A percentile compares a stretch with the other conserved stretches of the same genome.
Conservation (phyloP, 2,797 vertebrate genomes). For the Tachyglossus aculeatus region DNA sequence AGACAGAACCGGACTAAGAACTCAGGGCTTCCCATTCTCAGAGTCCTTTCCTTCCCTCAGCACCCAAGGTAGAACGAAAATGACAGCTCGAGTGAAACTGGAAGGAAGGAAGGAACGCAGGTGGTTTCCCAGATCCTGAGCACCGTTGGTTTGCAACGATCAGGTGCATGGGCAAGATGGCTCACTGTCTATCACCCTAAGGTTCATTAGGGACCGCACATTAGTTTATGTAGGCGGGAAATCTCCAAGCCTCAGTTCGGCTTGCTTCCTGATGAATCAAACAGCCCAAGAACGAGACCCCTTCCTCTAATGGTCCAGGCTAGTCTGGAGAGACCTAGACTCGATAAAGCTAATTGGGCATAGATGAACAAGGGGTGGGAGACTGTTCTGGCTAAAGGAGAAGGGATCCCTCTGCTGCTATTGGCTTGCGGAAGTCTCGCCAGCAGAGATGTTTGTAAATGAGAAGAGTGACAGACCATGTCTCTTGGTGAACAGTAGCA, state of each 20-base stretch:
- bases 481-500: slow-evolving; percentile 28
- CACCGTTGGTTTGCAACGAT: slow-evolving; percentile 66
- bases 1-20: too few relatives aligned
- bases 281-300: slow-evolving; percentile 67
- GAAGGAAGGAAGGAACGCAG: slow-evolving; percentile 64
- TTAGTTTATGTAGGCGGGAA: slow-evolving; percentile 80
- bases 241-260: slow-evolving; percentile 72
- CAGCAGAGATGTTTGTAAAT: slow-evolving; percentile 62
- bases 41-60: too few relatives aligned
- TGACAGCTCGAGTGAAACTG: slow-evolving; percentile 67
- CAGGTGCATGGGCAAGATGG: slow-evolving; percentile 69
- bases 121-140: slow-evolving; percentile 62
- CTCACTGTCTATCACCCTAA: slow-evolving; percentile 75
- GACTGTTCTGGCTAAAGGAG: slow-evolving; percentile 57
- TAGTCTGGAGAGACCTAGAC: slow-evolving; percentile 72
- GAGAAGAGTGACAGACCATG: slow-evolving; percentile 68
- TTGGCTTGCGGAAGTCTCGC: slow-evolving; percentile 59
- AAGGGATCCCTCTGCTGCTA: slow-evolving; percentile 60
- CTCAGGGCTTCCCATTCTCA: too few relatives aligned
- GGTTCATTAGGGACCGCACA: slow-evolving; percentile 81
- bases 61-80: too few relatives aligned
- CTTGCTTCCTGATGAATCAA: slow-evolving; percentile 79
- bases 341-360: slow-evolving; percentile 74
- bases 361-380: slow-evolving; percentile 68
- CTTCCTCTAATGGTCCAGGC: slow-evolving; percentile 76